Evolutionary conservation across 2,888 invertebrate species (phyloP), one percentile per base, ranked within the genome.

Genomic region (Tridacna crocea): DNA sequence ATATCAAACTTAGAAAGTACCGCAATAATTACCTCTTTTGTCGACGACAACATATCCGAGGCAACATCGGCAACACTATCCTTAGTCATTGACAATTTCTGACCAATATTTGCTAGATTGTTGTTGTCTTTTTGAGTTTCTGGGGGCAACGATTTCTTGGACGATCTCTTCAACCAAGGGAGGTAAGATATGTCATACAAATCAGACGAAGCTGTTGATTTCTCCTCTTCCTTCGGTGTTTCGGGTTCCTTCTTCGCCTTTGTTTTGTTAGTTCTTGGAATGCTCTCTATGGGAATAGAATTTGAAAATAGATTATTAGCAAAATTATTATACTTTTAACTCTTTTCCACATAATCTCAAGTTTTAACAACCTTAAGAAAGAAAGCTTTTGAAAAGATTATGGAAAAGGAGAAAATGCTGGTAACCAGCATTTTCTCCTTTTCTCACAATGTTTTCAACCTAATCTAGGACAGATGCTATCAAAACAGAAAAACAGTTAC

Each of bases 41-140:
- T 90, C 0, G 92, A 89, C 17, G 84, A 80, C 26, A 92, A 84
- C 84, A 92, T 87, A 51, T 90, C 89, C 72, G 90, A 90, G 6
- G 91, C 91, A 0, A 89, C 88, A n/a, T 87, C 72, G 0, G 90
- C 75, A 11, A 91, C 89, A 55, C 88, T 82, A 24, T 88, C 88
- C 46, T 89, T 84, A 3, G 91, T 88, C 76, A 80, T 82, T 8
- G 88, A 80, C 47, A 92, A 82, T 83, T 90, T 89, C 61, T 90
- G 85, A 48, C 91, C 89, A 17, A 92, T 78, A 76, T 87, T 89
- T n/a, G 84, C 66, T 22, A 90, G 78, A 15, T 88, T 84, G 13
- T 84, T 77, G n/a, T 86, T 84, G n/a, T 84, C 85, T 66, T 86
- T 90, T 17, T 58, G 63, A 12, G 19, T 51, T 36, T 58, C 48